These are phyloP conservation scores for Drosophila mayaguana DNA, from an alignment of 2,888 invertebrate genomes.

Conservation along the genomic window DNA sequence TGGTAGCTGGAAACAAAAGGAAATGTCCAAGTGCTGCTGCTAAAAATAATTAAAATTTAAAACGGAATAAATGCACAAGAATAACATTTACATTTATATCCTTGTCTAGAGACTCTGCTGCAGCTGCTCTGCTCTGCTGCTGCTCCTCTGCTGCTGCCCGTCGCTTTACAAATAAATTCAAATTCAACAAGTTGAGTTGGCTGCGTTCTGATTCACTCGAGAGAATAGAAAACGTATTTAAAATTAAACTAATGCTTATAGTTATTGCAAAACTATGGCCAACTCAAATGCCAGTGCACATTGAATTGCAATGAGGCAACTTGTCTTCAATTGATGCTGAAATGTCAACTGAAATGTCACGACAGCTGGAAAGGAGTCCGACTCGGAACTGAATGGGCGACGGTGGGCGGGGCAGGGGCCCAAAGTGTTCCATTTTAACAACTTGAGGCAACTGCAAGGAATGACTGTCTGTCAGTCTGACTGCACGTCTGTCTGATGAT, in stretches of 20 bases:
- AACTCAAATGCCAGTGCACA: slow-evolving; percentile 68
- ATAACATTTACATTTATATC: slow-evolving; percentile 70
- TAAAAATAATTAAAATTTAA: slow-evolving; percentile 74
- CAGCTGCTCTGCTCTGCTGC: slow-evolving; percentile 4
- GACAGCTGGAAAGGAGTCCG: slow-evolving; percentile 10
- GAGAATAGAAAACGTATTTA: slow-evolving; percentile 67
- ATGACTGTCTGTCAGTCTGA: not conserved
- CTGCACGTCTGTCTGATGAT: slow-evolving; percentile 32
- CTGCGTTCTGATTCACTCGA: slow-evolving; percentile 18
- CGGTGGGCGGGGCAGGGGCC: no score
- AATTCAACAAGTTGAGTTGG: slow-evolving; percentile 65
- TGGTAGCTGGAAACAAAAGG: slow-evolving; percentile 35
- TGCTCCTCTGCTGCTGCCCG: not conserved
- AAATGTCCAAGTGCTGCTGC: slow-evolving; percentile 44
- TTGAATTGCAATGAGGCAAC: slow-evolving; percentile 65
- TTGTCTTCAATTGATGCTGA: slow-evolving; percentile 33
- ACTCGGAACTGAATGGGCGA: not conserved
- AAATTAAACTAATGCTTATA: slow-evolving; percentile 73
- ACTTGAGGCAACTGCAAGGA: slow-evolving; percentile 21
- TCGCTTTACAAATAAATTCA: slow-evolving; percentile 57
- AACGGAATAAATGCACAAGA: slow-evolving; percentile 73
- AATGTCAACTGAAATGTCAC: slow-evolving; percentile 42
- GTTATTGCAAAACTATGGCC: slow-evolving; percentile 62
- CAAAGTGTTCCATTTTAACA: slow-evolving; percentile 10
- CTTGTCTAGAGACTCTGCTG: slow-evolving; percentile 5